These are phyloP conservation scores for Danio choprae DNA, from an alignment of 2,797 vertebrate species.

Conservation along the genomic window DNA sequence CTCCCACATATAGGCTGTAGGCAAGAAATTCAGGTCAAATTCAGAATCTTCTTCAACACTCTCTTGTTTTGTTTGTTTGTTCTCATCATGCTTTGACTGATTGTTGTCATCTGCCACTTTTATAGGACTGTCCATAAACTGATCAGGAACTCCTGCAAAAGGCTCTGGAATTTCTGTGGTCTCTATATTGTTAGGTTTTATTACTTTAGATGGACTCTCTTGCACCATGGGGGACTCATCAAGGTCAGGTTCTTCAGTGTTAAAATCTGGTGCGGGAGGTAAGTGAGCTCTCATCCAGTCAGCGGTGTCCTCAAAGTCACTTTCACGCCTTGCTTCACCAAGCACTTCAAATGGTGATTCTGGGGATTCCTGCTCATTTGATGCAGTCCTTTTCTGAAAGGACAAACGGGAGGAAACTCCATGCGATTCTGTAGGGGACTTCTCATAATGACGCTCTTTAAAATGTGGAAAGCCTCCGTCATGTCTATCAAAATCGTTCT, in stretches of 20 bases:
- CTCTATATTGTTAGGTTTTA: slow-evolving; percentile 55
- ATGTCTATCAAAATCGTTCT: slow-evolving; percentile 74
- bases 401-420: slow-evolving; percentile 45
- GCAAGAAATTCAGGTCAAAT: slow-evolving; percentile 81
- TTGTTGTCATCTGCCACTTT: slow-evolving; percentile 53
- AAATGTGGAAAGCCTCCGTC: slow-evolving; percentile 74
- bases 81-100: slow-evolving; percentile 54
- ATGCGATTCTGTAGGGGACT: slow-evolving; percentile 65
- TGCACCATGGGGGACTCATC: slow-evolving; percentile 52
- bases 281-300: slow-evolving; percentile 81
- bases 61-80: slow-evolving; percentile 64
- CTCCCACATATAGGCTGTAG: slow-evolving; percentile 80
- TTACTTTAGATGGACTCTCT: slow-evolving; percentile 51
- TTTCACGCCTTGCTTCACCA: slow-evolving; percentile 75
- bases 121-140: slow-evolving; percentile 74
- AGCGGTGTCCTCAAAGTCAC: slow-evolving; percentile 84
- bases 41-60: slow-evolving; percentile 74
- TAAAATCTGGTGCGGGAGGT: slow-evolving; percentile 78
- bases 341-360: slow-evolving; percentile 91
- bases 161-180: slow-evolving; percentile 61
- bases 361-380: slow-evolving; percentile 80
- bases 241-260: slow-evolving; percentile 60
- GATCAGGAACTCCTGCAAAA: slow-evolving; percentile 74
- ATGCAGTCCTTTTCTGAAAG: slow-evolving; percentile 65
- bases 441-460: slow-evolving; percentile 79